A percentile compares a stretch with the other conserved stretches of the same genome.
These are phyloP conservation scores for Eretmochelys imbricata DNA, from an alignment of 2,113 vertebrate genomes.

Conservation along the genomic window DNA sequence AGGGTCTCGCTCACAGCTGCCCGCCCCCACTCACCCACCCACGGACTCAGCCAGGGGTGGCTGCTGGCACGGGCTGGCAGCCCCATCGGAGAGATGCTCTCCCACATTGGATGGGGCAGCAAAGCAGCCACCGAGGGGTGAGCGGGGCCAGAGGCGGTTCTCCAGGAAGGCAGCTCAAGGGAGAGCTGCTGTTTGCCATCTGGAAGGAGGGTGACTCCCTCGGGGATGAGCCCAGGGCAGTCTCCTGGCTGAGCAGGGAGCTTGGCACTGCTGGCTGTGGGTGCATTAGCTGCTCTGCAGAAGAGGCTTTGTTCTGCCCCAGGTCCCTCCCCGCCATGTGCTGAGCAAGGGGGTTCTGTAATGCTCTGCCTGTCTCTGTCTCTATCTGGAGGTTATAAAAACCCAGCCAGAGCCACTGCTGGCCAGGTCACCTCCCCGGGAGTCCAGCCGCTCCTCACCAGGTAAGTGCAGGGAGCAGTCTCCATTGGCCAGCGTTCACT, in stretches of 20 bases:
- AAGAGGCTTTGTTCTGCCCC: conserved; percentile 31
- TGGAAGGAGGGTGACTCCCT: background rate
- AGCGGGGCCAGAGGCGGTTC: background rate
- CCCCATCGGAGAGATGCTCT: fast-evolving
- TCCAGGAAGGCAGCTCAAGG: background rate
- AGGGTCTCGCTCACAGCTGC: no score
- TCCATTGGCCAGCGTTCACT: background rate
- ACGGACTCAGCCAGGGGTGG: fast-evolving
- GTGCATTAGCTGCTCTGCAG: conserved; percentile 73
- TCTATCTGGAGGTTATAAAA: conserved; percentile 74
- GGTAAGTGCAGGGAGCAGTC: conserved; percentile 8
- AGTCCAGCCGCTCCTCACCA: background rate
- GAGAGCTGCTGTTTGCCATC: no score
- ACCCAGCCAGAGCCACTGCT: conserved; percentile 3
- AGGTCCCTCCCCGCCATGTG: conserved; percentile 67
- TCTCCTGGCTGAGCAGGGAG: conserved; percentile 21
- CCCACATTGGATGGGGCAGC: fast-evolving
- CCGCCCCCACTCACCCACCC: background rate
- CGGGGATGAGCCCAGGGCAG: background rate
- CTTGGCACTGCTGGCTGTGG: conserved; percentile 58
- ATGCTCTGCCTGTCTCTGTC: conserved; percentile 56
- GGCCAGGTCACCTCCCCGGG: conserved; percentile 20
- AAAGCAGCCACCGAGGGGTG: background rate
- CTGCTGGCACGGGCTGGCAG: background rate
- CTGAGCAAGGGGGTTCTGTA: conserved; percentile 73